phyloP scores from a whole-genome alignment of 2,888 invertebrate species.

The Nomada lathburiana region DNA sequence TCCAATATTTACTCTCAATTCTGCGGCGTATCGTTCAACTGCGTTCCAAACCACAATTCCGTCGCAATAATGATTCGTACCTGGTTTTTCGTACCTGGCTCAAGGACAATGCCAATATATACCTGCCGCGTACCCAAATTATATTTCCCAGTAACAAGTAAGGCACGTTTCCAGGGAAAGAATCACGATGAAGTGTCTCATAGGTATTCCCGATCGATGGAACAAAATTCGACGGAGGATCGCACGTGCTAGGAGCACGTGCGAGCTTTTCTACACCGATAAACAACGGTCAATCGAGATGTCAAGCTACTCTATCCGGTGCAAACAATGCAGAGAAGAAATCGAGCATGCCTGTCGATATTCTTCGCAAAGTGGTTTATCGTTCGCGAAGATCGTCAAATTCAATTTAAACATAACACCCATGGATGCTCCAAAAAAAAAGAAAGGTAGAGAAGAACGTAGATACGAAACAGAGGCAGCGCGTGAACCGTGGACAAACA shows the following conservation, averaged over 20 bases:
- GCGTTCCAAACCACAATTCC: constrained; percentile 12
- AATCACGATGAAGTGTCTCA: background rate
- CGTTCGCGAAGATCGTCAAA: constrained; percentile 36
- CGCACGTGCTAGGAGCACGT: constrained; percentile 53
- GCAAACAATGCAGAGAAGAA: constrained; percentile 34
- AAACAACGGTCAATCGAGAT: constrained; percentile 49
- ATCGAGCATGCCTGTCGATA: constrained; percentile 45
- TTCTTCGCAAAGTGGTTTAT: constrained; percentile 55
- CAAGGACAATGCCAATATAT: constrained; percentile 26
- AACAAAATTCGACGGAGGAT: background rate
- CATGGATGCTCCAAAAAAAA: background rate
- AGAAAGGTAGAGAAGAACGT: too few species aligned
- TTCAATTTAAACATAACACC: constrained; percentile 44
- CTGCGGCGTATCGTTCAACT: background rate
- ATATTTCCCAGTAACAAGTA: background rate
- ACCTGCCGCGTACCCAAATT: background rate
- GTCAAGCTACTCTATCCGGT: constrained; percentile 24
- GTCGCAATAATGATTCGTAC: constrained; percentile 16
- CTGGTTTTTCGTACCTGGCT: background rate
- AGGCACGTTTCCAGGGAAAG: constrained; percentile 7
- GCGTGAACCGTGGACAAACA: constrained; percentile 4
- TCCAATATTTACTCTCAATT: background rate
- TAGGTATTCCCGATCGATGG: constrained; percentile 32
- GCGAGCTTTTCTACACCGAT: constrained; percentile 32
- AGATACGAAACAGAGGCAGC: too few species aligned